A percentile compares a stretch with the other conserved stretches of the same genome.
phyloP scores from a whole-genome alignment of 2,888 invertebrate species.

The Pristionchus entomophagus region DNA sequence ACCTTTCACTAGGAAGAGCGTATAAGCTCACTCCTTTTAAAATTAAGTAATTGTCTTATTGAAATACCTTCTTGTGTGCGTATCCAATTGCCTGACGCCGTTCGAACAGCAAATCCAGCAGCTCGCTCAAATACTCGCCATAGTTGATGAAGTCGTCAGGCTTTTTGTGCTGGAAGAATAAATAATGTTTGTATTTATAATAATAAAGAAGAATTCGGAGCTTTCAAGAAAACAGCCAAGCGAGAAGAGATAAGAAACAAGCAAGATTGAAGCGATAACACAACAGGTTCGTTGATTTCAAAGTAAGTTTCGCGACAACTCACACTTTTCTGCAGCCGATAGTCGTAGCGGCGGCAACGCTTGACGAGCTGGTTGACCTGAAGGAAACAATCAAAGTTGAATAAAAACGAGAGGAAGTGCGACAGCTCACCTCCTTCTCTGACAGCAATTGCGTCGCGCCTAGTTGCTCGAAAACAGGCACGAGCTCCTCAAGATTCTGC shows the following conservation, averaged over 20 bases:
- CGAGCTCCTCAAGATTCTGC: constrained; percentile 44
- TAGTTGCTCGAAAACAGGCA: constrained; percentile 46
- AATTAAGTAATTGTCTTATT: too few species aligned
- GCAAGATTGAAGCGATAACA: not conserved
- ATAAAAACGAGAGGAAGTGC: not conserved
- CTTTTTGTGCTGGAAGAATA: constrained; percentile 32
- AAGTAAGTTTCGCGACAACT: not conserved
- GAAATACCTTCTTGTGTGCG: constrained; percentile 8
- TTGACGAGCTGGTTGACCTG: constrained; percentile 33
- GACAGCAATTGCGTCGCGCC: constrained; percentile 35
- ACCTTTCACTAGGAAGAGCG: too few species aligned
- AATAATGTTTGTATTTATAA: not conserved
- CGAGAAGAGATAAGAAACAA: too few species aligned
- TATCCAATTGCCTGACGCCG: constrained; percentile 32
- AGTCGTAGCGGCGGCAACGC: constrained; percentile 35
- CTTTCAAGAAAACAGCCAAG: not conserved
- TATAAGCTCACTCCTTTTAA: not conserved
- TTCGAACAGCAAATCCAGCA: constrained; percentile 8
- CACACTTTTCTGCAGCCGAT: constrained; percentile 36
- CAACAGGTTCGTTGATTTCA: not conserved
- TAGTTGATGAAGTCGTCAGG: constrained; percentile 44
- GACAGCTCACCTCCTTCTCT: constrained; percentile 1
- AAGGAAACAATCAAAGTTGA: not conserved
- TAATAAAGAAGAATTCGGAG: not conserved
- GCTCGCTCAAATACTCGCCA: constrained; percentile 23